A percentile compares a stretch with the other conserved stretches of the same genome.
Evolutionary conservation across 2,888 invertebrate genomes (phyloP).

Genomic region (Lycophotia porphyrea): DNA sequence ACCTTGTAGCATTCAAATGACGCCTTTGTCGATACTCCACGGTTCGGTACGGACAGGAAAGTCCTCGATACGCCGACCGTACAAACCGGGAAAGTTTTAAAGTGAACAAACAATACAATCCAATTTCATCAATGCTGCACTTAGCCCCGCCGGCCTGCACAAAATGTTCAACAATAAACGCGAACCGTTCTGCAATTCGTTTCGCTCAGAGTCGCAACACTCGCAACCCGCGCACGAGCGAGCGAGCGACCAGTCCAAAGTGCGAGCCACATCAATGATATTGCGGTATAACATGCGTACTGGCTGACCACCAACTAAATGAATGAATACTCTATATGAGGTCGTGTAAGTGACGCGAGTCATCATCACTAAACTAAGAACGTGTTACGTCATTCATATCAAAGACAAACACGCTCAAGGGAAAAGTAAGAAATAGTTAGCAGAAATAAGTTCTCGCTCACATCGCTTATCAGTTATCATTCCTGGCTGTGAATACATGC

Average conservation of each 20-base stretch:
- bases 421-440: conserved; percentile 58
- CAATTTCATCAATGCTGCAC: conserved; percentile 63
- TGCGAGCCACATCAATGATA: conserved; percentile 57
- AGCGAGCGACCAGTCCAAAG: conserved; percentile 60
- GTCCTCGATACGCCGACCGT: conserved; percentile 52
- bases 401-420: conserved; percentile 52
- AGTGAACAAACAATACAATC: conserved; percentile 63
- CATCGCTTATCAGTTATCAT: conserved; percentile 61
- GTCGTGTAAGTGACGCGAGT: conserved; percentile 66
- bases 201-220: conserved; percentile 51
- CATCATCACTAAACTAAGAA: conserved; percentile 74
- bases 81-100: conserved; percentile 44
- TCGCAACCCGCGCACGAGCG: conserved; percentile 27
- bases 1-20: conserved; percentile 58
- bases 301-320: conserved; percentile 63
- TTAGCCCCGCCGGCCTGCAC: conserved; percentile 47
- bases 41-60: conserved; percentile 49
- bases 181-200: conserved; percentile 54
- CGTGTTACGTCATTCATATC: conserved; percentile 71
- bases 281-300: conserved; percentile 54
- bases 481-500: conserved; percentile 39
- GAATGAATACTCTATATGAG: conserved; percentile 70
- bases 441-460: conserved; percentile 63
- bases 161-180: conserved; percentile 58
- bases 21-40: conserved; percentile 44